Evolutionary conservation across 2,113 vertebrate genomes (phyloP), one percentile per base, ranked within the genome.

Genomic region (Oryzias melastigma): DNA sequence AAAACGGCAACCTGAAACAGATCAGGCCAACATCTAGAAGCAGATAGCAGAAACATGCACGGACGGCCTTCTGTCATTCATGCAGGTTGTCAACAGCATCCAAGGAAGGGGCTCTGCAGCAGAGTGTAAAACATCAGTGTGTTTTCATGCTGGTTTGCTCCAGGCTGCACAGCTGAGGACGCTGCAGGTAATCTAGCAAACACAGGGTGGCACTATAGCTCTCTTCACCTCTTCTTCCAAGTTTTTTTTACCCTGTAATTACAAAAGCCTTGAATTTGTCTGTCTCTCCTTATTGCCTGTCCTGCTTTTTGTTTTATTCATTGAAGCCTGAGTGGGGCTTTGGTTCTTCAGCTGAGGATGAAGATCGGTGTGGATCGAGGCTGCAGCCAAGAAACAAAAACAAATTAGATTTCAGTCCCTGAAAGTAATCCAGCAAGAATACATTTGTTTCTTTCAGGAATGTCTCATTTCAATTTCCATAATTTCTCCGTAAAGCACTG

Each of bases 191-290:
- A 27, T 22, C 5, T 29, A 53, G 4, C 14, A 1, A 6, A 44
- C 87, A 83, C 80, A 73, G 4, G 85, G 62, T 59, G 85, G 83
- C 85, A 85, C 78, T 84, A 19, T 25, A 62, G 58, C 58, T 64
- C 53, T 81, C 77, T 50, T 1, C 22, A 0, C 53, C 14, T 5
- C 8, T 53, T 5, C 27, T 18, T 45, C 53, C 44, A 22, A 57
- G 27, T 18, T 7, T 46, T 46, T 46, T 22, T 14, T 16, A 20
- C n/a, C 61, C 43, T 73, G 25, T 58, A 48, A 62, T 57, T 79
- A 58, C 14, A 51, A 58, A 49, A 35, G 52, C 20, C 10, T 29
- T 68, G 43, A 54, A 51, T 66, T 16, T 68, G 42, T 73, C 29
- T 25, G 20, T 57, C 57, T 67, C 24, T 60, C 52, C 35, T 67